Percentiles rank a stretch among this genome's conserved stretches.
phyloP scores from a whole-genome alignment of 2,888 invertebrate genomes.

The Conchocele bisecta region DNA sequence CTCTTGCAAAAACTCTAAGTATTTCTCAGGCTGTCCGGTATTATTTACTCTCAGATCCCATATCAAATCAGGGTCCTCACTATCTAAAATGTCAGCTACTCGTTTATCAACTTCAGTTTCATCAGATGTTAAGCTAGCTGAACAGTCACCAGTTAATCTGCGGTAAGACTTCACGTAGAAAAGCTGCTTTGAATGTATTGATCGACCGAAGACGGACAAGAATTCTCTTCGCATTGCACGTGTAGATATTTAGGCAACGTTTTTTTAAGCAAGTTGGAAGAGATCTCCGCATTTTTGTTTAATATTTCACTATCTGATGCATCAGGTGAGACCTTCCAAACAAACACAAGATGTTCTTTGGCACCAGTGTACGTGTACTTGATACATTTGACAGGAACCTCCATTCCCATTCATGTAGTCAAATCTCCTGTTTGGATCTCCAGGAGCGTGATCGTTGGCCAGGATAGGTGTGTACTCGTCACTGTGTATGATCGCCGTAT shows the following conservation, averaged over 20 bases:
- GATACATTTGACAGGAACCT: slow-evolving; percentile 18
- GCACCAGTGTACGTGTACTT: slow-evolving; percentile 25
- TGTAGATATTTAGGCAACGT: neutral
- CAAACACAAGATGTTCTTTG: slow-evolving; percentile 22
- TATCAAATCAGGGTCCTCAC: slow-evolving; percentile 1
- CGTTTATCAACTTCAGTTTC: slow-evolving; percentile 8
- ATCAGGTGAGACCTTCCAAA: slow-evolving; percentile 9
- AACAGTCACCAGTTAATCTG: slow-evolving; percentile 21
- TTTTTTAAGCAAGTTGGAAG: neutral
- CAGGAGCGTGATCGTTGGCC: slow-evolving; percentile 17
- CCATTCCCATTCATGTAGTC: slow-evolving; percentile 15
- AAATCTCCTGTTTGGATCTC: slow-evolving; percentile 16
- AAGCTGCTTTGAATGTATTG: neutral
- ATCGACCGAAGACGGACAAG: slow-evolving; percentile 6
- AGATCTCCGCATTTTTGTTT: slow-evolving; percentile 7
- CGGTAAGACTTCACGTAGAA: slow-evolving; percentile 15
- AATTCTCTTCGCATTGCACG: slow-evolving; percentile 12
- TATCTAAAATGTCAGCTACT: neutral
- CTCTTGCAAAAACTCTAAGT: neutral
- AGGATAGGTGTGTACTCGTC: neutral
- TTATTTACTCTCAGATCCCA: slow-evolving; percentile 2
- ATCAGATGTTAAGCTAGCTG: slow-evolving; percentile 5
- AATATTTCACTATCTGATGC: neutral
- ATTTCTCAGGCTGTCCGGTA: neutral
- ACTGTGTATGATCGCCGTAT: slow-evolving; percentile 6